phyloP scores from a whole-genome alignment of 1,140 invertebrate genomes.

The Drosophila nigrodunni region DNA sequence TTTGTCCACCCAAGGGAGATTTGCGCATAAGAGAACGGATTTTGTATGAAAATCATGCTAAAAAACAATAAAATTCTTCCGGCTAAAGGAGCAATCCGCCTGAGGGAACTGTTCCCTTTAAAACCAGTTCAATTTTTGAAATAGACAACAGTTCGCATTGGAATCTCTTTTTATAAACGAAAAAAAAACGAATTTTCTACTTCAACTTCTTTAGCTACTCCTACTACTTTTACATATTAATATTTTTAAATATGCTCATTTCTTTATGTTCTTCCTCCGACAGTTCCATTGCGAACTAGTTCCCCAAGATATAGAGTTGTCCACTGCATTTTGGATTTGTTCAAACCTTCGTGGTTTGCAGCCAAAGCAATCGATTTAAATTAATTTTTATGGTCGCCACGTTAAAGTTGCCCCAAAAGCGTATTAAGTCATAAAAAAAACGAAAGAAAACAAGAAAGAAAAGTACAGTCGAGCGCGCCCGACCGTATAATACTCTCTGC shows the following conservation, averaged over 20 bases:
- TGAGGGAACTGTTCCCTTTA: too few species aligned
- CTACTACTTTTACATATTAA: background rate
- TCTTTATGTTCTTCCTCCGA: background rate
- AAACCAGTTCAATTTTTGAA: too few species aligned
- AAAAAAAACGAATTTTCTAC: too few species aligned
- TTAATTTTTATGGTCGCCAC: conserved; percentile 71
- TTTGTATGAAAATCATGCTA: too few species aligned
- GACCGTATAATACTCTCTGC: too few species aligned
- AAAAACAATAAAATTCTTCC: too few species aligned
- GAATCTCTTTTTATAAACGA: too few species aligned
- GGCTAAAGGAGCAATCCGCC: too few species aligned
- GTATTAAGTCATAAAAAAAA: conserved; percentile 69
- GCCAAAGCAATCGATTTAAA: conserved; percentile 59
- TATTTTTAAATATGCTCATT: background rate
- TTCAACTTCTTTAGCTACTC: background rate
- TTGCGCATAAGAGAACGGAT: too few species aligned
- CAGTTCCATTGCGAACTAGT: background rate
- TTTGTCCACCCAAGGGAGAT: too few species aligned
- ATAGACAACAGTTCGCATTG: too few species aligned
- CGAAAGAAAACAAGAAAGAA: conserved; percentile 3
- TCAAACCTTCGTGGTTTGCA: conserved; percentile 6
- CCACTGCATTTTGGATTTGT: background rate
- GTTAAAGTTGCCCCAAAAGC: conserved; percentile 52
- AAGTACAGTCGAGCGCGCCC: too few species aligned
- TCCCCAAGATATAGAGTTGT: background rate